Base-by-base conservation (phyloP, 2,888 invertebrate genomes). In the Scaptomyza parva region DNA sequence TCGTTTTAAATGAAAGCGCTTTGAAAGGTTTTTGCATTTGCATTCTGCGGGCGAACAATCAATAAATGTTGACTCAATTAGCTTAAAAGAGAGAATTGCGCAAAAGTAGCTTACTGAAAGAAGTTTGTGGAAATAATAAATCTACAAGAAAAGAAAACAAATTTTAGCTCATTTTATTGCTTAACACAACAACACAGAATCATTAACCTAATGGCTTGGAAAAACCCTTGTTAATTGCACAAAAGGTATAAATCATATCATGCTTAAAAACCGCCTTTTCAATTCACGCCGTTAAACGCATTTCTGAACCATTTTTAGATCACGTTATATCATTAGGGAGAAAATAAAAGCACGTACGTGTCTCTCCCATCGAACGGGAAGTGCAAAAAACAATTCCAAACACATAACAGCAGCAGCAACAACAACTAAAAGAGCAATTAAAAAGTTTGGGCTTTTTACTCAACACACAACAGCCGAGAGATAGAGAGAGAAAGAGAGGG, bases 271-370 rank as follows among this genome's bases (percentile, higher is more conserved):
- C 39, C 9, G 37, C n/a, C 12, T 24, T 35, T 20, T 28, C 4
- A 9, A 26, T 14, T 14, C 33, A 20, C 18, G 54, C 58, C 4
- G 39, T 44, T 18, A 58, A 73, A 58, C 18, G 54, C 51, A 61
- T 61, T n/a, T n/a, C 18, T 71, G 14, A 28, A 39, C 65, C 72
- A 60, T 76, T 28, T 76, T 28, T 70, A 61, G 73, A 88, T 76
- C 80, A 86, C 71, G 76, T 82, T 78, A 82, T 78, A 69, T 82
- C 88, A 76, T 82, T 87, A 75, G 79, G 75, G 68, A 43, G 54
- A 72, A 75, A 78, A 75, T 85, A 78, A 82, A 87, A 65, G 76
- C 86, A 74, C 68, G 76, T 80, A 88, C 84, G 70, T 86, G 88
- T 77, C 84, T 79, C n/a, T n/a, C n/a, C 71, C 72, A 57, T 60